Conservation (phyloP, 2,888 invertebrate genomes). For the Candidula unifasciata region DNA sequence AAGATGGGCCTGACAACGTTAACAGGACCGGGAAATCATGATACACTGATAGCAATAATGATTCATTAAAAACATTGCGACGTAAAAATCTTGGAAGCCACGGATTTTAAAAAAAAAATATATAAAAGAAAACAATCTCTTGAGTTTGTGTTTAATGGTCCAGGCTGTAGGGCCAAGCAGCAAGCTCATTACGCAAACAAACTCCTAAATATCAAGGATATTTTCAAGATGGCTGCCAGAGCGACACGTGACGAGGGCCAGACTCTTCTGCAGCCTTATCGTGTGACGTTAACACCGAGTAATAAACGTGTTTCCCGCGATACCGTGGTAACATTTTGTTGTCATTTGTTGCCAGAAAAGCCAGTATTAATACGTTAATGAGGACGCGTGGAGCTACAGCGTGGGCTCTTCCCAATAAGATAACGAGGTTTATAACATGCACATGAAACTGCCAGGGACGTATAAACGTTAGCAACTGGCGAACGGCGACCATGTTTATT, state of each 20-base stretch:
- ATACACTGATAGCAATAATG: no score
- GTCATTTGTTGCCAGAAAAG: constrained; percentile 3
- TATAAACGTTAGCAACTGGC: not conserved
- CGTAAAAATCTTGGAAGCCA: not conserved
- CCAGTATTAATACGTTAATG: no score
- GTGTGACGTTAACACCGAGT: not conserved
- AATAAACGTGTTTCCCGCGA: constrained; percentile 28
- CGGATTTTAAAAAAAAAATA: not conserved
- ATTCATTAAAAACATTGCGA: no score
- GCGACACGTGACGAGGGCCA: constrained; percentile 28
- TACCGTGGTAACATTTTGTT: not conserved
- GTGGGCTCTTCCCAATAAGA: no score
- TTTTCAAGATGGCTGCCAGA: constrained; percentile 37
- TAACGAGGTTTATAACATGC: no score
- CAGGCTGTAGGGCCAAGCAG: constrained; percentile 9
- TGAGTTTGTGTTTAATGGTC: constrained; percentile 7
- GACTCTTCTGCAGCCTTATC: not conserved
- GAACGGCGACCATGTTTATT: no score
- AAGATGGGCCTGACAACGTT: no score
- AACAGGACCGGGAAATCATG: no score
- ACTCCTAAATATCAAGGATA: constrained; percentile 11
- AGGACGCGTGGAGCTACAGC: no score
- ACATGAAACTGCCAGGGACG: no score
- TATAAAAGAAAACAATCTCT: not conserved
- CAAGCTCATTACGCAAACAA: constrained; percentile 30